Evolutionary conservation across 92 coral and sea anemone genomes (phyloP), one percentile per base, ranked within the genome.

Genomic region (Zoanthus solanderi): DNA sequence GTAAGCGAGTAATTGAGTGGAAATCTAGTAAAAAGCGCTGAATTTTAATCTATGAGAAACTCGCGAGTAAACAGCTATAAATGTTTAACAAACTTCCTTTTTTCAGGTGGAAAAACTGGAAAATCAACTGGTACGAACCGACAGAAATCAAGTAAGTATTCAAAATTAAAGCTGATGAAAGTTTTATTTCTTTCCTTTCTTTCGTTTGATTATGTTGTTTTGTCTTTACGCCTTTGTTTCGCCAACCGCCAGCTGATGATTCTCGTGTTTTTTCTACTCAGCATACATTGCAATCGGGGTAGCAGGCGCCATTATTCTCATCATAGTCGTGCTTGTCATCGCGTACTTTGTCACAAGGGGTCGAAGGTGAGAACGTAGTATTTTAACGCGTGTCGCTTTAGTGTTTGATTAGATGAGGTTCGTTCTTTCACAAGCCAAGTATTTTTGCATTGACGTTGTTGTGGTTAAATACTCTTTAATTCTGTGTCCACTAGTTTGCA

Each of bases 271-370:
- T 30, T 73, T 47, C 90, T 48, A 76, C 79, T 42, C 83, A 96
- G 99, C 94, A 76, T 94, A 93, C 93, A 93, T 97, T 67, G 98
- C 98, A 37, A 87, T 95, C 44, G 98, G 96, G 17, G 99, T 97
- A 5, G 99, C 96, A 31, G 95, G 91, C 32, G 98, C 94, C n/a
- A 95, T 97, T 32, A 65, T 97, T 15, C 84, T 97, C 16, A 92
- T 93, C 30, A 54, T 96, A 11, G 88, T 95, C 61, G 95, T 95
- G 42, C 94, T 97, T 30, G 83, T 86, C 65, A 93, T 94, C 52
- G 99, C 99, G 2, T 97, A 97, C 87, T 78, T 95, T 53, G 80
- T 92, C 1, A 94, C 95, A 54, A 97, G 89, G 89, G 94, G 94
- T 47, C 91, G 93, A 88, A 97, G 94, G 99, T 97, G 89, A 84